Base-by-base conservation (phyloP, 2,888 invertebrate species). In the Acanthosoma haemorrhoidale region DNA sequence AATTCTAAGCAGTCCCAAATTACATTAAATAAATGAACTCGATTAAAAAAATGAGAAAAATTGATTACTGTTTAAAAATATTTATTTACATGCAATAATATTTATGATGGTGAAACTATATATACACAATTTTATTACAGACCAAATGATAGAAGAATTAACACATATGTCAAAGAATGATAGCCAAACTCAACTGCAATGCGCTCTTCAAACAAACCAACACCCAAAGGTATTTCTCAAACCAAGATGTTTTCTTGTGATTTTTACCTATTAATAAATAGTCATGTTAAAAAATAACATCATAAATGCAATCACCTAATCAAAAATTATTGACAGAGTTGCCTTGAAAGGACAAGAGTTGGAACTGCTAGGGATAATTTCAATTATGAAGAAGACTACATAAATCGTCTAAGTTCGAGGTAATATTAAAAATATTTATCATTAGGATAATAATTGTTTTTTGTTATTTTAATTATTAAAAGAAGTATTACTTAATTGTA, bases 91-190 rank as follows among this genome's bases (percentile, higher is more conserved):
- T 60, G 9, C 9, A 9, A 6, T 8, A 21, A 43, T 8, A 58
- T 9, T 32, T 51, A n/a, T 13, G 25, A 64, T 13, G n/a, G 9
- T 29, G 11, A 36, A 9, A 51, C 13, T 25, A 39, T 64, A 25
- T 9, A 38, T 13, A 13, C 16, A 5, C n/a, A 39, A 25, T 58
- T 36, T 43, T 21, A 25, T 71, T 73, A 18, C 69, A 73, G 72
- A 68, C 34, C 70, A 63, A 39, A 73, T 71, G 71, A 71, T 73
- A 61, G 72, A 73, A 70, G 71, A 71, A 41, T 70, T 51, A 36
- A 51, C 64, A 43, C 71, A 72, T 70, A 63, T 68, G 41, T 25
- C 64, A 13, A 72, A 67, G 43, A 72, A 73, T 71, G 73, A 73
- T 51, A 69, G 68, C 34, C 71, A 71, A 15, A 67, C 71, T 34